Percentiles rank a stretch among this genome's conserved stretches.
These are phyloP conservation scores for Lacerta viridis DNA, from an alignment of 2,797 vertebrate genomes.

Conservation along the genomic window DNA sequence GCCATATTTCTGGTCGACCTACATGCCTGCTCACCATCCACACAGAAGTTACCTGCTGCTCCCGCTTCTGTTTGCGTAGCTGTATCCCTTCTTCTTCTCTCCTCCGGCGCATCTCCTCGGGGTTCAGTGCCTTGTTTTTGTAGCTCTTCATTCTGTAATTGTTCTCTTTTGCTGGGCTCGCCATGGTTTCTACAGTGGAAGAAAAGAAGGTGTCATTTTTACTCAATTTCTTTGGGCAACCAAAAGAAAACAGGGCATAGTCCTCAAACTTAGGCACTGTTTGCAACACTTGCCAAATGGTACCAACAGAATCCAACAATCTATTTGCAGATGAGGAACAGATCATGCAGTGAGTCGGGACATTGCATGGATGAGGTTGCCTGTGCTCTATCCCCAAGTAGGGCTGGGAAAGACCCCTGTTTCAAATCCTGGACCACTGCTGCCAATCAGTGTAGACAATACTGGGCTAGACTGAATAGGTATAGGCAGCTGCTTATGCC, in stretches of 20 bases:
- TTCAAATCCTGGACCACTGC: background rate
- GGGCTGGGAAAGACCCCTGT: background rate
- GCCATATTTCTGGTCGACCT: background rate
- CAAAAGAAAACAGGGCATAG: rapidly evolving
- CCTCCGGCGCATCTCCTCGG: conserved; percentile 96
- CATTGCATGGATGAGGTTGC: background rate
- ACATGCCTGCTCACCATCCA: background rate
- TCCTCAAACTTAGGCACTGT: background rate
- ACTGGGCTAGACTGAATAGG: too few relatives aligned
- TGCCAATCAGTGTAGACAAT: background rate
- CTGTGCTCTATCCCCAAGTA: background rate
- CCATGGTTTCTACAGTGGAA: conserved; percentile 88
- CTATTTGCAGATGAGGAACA: background rate
- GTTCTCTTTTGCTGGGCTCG: conserved; percentile 96
- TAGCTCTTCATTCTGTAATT: conserved; percentile 99
- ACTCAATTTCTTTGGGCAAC: background rate
- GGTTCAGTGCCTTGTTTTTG: conserved; percentile 99
- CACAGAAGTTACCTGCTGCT: conserved; percentile 89
- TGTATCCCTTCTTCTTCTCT: conserved; percentile 98
- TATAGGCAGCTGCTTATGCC: background rate
- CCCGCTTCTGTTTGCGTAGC: conserved; percentile 97
- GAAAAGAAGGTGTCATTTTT: background rate
- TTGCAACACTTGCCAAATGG: background rate
- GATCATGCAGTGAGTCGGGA: background rate
- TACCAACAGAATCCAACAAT: background rate